Evolutionary conservation across 2,888 invertebrate genomes (phyloP).

Genomic region (Amblyjoppa fuscipennis): DNA sequence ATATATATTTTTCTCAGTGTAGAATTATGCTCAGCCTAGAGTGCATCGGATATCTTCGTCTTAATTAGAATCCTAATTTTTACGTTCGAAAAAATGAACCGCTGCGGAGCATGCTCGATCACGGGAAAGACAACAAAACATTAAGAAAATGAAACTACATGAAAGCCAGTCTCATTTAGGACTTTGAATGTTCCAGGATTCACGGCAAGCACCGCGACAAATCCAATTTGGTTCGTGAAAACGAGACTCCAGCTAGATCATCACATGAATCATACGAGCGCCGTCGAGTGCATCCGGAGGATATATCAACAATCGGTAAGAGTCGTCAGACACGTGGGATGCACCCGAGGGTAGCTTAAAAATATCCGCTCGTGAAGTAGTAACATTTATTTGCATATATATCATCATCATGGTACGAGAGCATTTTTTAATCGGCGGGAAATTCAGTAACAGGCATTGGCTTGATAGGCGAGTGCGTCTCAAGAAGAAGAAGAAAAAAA

Average conservation of each 20-base stretch:
- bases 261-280: constrained; percentile 88
- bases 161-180: constrained; percentile 15
- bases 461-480: neutral
- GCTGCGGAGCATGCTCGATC: neutral
- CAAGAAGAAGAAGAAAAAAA: neutral
- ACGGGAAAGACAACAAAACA: neutral
- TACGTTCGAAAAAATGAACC: neutral
- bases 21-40: neutral
- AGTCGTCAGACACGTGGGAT: constrained; percentile 46
- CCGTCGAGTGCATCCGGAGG: constrained; percentile 92
- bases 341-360: constrained; percentile 58
- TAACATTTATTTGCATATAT: neutral
- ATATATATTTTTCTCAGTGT: too few relatives aligned
- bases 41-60: neutral
- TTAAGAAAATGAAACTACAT: neutral
- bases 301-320: constrained; percentile 93
- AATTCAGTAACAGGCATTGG: constrained; percentile 2
- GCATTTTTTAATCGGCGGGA: neutral
- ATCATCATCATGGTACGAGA: too few relatives aligned
- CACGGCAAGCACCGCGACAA: constrained; percentile 97
- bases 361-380: neutral
- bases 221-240: constrained; percentile 99
- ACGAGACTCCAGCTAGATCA: constrained; percentile 98
- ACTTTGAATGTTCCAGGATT: constrained; percentile 89
- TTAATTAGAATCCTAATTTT: neutral